A percentile compares a stretch with the other conserved stretches of the same genome.
phyloP scores from a whole-genome alignment of 2,113 vertebrate genomes.

The Beaufortia kweichowensis region DNA sequence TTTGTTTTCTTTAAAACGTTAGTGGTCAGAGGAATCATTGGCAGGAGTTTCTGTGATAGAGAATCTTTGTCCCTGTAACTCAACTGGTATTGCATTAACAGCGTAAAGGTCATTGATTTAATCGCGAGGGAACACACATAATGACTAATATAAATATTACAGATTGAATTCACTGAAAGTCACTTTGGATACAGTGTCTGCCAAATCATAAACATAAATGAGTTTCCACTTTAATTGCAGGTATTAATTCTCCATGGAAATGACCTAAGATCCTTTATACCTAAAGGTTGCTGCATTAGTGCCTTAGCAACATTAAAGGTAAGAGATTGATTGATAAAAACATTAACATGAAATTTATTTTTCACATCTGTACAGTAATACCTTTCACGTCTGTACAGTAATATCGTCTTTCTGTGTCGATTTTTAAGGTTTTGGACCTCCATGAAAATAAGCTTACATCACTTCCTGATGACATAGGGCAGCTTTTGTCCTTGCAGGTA shows the following conservation, averaged over 20 bases:
- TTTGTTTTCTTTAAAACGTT: neutral
- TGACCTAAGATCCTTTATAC: constrained; percentile 79
- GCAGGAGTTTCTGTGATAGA: too few relatives aligned
- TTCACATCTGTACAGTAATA: neutral
- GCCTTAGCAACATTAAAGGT: constrained; percentile 87
- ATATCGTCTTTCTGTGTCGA: neutral
- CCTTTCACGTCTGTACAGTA: neutral
- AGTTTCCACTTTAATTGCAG: constrained; percentile 62
- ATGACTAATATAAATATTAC: too few relatives aligned
- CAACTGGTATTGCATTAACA: too few relatives aligned
- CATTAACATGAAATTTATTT: neutral
- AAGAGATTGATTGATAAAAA: constrained; percentile 5
- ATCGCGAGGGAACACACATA: neutral
- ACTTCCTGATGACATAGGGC: constrained; percentile 86
- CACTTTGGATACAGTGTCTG: too few relatives aligned
- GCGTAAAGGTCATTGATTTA: too few relatives aligned
- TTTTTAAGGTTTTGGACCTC: constrained; percentile 87
- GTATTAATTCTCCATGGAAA: constrained; percentile 90
- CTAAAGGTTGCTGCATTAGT: constrained; percentile 83
- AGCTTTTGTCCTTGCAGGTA: constrained; percentile 82
- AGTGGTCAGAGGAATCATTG: neutral
- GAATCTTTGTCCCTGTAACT: too few relatives aligned
- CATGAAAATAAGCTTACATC: constrained; percentile 85
- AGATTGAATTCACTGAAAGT: too few relatives aligned
- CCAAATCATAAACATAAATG: too few relatives aligned